Percentiles rank a stretch among this genome's conserved stretches.
Conservation (phyloP, 23 tunicate species). For the Styela clava region DNA sequence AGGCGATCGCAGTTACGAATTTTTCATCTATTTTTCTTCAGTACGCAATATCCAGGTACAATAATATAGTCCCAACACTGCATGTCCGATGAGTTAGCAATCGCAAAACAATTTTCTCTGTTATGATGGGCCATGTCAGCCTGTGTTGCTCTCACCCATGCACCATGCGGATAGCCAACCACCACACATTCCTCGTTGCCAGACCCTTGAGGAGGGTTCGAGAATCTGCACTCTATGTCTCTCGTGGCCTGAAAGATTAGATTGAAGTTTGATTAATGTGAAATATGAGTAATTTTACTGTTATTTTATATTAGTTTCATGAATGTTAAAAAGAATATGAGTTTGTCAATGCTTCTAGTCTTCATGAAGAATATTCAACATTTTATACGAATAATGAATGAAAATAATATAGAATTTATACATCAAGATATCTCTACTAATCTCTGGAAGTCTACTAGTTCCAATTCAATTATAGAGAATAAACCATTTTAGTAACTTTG, state of each 20-base stretch:
- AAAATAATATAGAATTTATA: too few species aligned
- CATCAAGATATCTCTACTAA: too few species aligned
- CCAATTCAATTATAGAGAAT: too few species aligned
- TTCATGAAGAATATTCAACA: too few species aligned
- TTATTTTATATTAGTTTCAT: too few species aligned
- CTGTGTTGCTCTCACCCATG: neutral
- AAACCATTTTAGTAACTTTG: too few species aligned
- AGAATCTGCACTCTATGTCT: neutral
- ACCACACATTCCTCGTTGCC: constrained; percentile 2
- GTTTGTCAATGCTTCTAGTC: too few species aligned
- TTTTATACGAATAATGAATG: too few species aligned
- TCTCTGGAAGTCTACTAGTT: too few species aligned
- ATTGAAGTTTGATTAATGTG: neutral
- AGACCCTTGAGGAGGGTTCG: neutral
- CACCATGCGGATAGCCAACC: constrained; percentile 30
- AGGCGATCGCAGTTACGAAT: too few species aligned
- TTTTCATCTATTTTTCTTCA: neutral
- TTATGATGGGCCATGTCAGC: neutral
- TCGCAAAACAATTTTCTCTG: neutral
- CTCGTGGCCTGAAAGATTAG: neutral
- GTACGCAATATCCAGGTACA: constrained; percentile 19
- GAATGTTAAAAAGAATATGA: too few species aligned
- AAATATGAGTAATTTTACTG: neutral
- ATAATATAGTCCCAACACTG: constrained; percentile 15
- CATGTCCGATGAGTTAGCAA: neutral